Percentiles rank a stretch among this genome's conserved stretches.
These are phyloP conservation scores for Acleris literana DNA, from an alignment of 2,888 invertebrate genomes.

Conservation along the genomic window DNA sequence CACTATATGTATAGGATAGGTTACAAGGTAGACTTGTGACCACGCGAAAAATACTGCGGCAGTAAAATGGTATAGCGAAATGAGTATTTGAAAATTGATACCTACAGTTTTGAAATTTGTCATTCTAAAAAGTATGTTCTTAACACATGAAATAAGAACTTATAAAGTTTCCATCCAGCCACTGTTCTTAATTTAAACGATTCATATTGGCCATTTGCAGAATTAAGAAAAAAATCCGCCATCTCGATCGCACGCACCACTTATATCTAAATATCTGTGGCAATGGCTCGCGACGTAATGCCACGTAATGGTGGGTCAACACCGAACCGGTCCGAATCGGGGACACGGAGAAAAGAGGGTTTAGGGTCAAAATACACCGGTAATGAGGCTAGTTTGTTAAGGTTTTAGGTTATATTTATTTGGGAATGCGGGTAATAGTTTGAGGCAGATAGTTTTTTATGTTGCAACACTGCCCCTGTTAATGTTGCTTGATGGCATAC, in stretches of 20 bases:
- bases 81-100: too few relatives aligned
- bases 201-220: neutral
- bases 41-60: too few relatives aligned
- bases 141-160: too few relatives aligned
- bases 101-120: too few relatives aligned
- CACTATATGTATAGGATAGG: too few relatives aligned
- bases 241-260: constrained; percentile 20
- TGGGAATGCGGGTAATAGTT: constrained; percentile 3
- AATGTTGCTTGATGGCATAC: neutral
- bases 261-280: constrained; percentile 35
- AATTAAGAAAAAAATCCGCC: neutral
- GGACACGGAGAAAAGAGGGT: constrained; percentile 27
- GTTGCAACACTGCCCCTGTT: too few relatives aligned
- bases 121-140: too few relatives aligned
- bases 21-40: too few relatives aligned
- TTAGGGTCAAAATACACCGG: constrained; percentile 31
- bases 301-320: constrained; percentile 32
- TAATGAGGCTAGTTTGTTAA: constrained; percentile 7
- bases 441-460: neutral
- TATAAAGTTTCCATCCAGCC: too few relatives aligned
- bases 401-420: constrained; percentile 8
- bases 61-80: too few relatives aligned
- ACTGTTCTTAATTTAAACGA: too few relatives aligned
- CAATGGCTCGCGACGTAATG: constrained; percentile 30
- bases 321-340: constrained; percentile 30